phyloP scores from a whole-genome alignment of 2,797 vertebrate species.

The Dallia pectoralis region DNA sequence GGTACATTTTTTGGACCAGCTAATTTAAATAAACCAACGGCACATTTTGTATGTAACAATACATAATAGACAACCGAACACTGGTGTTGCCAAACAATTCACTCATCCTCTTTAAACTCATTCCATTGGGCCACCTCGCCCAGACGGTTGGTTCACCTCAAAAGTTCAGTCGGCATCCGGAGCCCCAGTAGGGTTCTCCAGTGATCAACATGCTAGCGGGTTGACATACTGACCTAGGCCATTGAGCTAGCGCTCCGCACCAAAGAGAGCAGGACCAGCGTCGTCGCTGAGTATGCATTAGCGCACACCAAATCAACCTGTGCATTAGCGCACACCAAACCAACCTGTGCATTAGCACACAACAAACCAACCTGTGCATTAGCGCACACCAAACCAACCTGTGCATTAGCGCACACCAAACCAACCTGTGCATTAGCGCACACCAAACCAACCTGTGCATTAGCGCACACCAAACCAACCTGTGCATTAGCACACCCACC shows the following conservation, averaged over 20 bases:
- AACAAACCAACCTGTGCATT: too few relatives aligned
- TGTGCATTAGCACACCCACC: too few relatives aligned
- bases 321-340: too few relatives aligned
- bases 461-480: too few relatives aligned
- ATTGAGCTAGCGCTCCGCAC: background rate
- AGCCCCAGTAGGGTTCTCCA: background rate
- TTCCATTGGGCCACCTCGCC: background rate
- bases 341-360: too few relatives aligned
- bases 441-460: too few relatives aligned
- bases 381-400: too few relatives aligned
- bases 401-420: too few relatives aligned
- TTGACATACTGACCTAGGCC: background rate
- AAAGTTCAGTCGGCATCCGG: background rate
- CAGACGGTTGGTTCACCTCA: background rate
- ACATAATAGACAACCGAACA: background rate
- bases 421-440: too few relatives aligned
- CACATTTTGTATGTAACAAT: background rate
- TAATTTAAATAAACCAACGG: background rate
- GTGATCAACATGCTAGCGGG: background rate
- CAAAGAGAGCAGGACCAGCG: constrained; percentile 3
- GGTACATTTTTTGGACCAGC: background rate
- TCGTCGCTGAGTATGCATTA: constrained; percentile 3
- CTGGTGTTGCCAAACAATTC: background rate
- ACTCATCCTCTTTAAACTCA: background rate
- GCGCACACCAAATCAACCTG: too few relatives aligned